A percentile compares a stretch with the other conserved stretches of the same genome.
Evolutionary conservation across 2,113 vertebrate species (phyloP).

Genomic region (Coturnix japonica): DNA sequence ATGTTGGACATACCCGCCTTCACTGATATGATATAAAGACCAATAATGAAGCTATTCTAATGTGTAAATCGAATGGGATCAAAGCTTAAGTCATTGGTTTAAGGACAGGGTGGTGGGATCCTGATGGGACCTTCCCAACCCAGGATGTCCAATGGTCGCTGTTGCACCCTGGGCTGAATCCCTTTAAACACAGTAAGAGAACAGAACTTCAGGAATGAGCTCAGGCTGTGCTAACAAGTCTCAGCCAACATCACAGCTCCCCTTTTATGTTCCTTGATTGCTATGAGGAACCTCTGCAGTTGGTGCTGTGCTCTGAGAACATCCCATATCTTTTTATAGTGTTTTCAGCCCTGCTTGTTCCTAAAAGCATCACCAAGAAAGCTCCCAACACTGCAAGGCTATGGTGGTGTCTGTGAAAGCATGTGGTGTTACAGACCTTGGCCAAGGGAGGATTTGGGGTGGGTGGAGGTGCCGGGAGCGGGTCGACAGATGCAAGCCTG

Average conservation of each 20-base stretch:
- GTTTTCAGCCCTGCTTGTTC: not conserved
- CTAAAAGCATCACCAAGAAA: accelerated
- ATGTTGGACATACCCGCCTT: not conserved
- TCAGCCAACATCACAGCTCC: accelerated
- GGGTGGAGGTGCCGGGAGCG: too few species aligned
- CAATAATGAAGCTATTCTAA: not conserved
- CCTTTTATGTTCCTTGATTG: not conserved
- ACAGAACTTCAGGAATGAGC: accelerated
- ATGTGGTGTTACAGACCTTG: accelerated
- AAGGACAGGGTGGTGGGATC: not conserved
- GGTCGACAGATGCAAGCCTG: not conserved
- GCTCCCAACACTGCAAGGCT: not conserved
- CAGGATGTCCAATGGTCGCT: too few species aligned
- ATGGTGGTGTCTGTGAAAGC: not conserved
- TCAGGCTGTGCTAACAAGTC: not conserved
- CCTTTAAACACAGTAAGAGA: accelerated
- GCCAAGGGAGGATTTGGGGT: not conserved
- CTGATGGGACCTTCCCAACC: too few species aligned
- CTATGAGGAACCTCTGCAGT: not conserved
- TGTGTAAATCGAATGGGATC: not conserved
- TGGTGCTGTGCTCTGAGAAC: accelerated
- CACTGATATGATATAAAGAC: not conserved
- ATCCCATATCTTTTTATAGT: accelerated
- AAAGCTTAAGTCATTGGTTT: not conserved
- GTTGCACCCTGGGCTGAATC: not conserved